phyloP scores from a whole-genome alignment of 2,113 vertebrate species.

The Anolis sagrei region DNA sequence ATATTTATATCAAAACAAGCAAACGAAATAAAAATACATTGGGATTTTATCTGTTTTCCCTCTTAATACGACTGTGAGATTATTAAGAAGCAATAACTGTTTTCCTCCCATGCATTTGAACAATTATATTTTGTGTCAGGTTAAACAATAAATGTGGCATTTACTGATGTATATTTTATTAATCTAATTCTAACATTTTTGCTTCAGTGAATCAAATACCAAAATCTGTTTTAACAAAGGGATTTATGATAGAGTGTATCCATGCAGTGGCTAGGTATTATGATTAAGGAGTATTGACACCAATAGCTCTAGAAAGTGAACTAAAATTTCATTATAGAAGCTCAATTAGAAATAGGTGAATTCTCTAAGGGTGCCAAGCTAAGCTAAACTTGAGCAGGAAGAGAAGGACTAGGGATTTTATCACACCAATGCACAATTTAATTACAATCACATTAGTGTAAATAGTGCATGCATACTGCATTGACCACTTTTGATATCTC shows the following conservation, averaged over 20 bases:
- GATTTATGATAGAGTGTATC: not conserved
- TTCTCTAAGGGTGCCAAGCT: too few relatives aligned
- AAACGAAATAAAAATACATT: not conserved
- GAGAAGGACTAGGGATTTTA: too few relatives aligned
- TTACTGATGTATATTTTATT: not conserved
- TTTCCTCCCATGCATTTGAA: not conserved
- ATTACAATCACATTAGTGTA: too few relatives aligned
- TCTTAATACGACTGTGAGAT: not conserved
- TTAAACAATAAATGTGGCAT: constrained; percentile 1
- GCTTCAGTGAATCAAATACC: constrained; percentile 4
- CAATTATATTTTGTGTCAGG: not conserved
- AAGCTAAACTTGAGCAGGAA: too few relatives aligned
- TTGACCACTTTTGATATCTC: too few relatives aligned
- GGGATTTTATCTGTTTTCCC: not conserved
- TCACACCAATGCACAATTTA: too few relatives aligned
- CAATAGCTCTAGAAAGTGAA: too few relatives aligned
- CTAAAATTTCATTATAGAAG: too few relatives aligned
- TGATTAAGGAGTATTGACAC: too few relatives aligned
- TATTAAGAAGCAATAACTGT: not conserved
- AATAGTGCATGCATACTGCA: too few relatives aligned
- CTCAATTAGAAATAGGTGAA: too few relatives aligned
- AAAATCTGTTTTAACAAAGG: not conserved
- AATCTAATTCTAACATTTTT: constrained; percentile 9
- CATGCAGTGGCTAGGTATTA: too few relatives aligned
- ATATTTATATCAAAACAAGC: not conserved